Percentiles rank a stretch among this genome's conserved stretches.
phyloP scores from a whole-genome alignment of 2,113 vertebrate genomes.

The Coryphaenoides rupestris region DNA sequence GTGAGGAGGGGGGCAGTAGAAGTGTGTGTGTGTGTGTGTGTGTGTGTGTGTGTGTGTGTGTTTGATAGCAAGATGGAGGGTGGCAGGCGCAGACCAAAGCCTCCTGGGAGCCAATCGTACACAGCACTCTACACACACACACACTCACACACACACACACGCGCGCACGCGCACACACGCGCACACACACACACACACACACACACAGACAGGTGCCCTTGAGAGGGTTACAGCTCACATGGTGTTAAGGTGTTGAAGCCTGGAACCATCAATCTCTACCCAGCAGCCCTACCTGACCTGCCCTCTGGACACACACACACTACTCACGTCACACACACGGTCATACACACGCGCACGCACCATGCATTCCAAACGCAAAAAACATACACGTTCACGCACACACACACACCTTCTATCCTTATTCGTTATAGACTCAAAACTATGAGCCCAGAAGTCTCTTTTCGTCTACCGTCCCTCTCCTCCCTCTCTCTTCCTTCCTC shows the following conservation, averaged over 20 bases:
- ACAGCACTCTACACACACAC: conserved; percentile 35
- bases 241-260: conserved; percentile 54
- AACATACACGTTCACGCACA: conserved; percentile 15
- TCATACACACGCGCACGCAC: conserved; percentile 26
- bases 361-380: conserved; percentile 5
- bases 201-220: conserved; percentile 57
- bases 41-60: conserved; percentile 14
- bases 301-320: conserved; percentile 38
- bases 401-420: conserved; percentile 13
- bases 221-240: conserved; percentile 63
- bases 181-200: conserved; percentile 32
- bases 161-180: conserved; percentile 8
- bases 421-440: background rate
- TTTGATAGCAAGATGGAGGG: conserved; percentile 41
- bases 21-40: conserved; percentile 18
- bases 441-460: background rate
- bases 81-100: conserved; percentile 57
- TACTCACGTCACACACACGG: too few species aligned
- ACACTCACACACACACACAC: conserved; percentile 30
- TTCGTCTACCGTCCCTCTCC: conserved; percentile 7
- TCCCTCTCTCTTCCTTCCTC: conserved; percentile 11
- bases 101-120: conserved; percentile 59
- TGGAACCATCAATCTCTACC: conserved; percentile 66
- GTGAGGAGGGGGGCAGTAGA: background rate
- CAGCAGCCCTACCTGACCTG: conserved; percentile 56